phyloP scores from a whole-genome alignment of 1,140 invertebrate species.

The Ctenoplectra terminalis region DNA sequence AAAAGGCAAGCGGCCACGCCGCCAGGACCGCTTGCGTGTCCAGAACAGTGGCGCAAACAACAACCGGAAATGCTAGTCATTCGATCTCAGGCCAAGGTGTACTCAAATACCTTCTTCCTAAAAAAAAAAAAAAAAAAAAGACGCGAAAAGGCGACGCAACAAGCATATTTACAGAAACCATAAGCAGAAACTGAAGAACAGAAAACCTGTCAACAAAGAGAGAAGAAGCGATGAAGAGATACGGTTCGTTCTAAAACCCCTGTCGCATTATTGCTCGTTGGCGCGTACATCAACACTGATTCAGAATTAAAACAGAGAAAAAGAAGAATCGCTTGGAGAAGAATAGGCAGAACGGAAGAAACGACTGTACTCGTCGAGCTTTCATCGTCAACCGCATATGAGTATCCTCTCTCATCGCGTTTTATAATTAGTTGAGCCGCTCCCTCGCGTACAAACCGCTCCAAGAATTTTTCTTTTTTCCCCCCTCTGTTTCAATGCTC shows the following conservation, averaged over 20 bases:
- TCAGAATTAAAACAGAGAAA: neutral
- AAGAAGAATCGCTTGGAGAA: neutral
- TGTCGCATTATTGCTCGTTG: neutral
- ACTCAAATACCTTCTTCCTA: conserved; percentile 67
- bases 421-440: neutral
- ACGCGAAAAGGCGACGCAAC: neutral
- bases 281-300: neutral
- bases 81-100: conserved; percentile 77
- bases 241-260: neutral
- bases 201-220: neutral
- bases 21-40: conserved; percentile 86
- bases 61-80: conserved; percentile 88
- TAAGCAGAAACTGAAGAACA: conserved; percentile 4
- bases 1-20: conserved; percentile 83
- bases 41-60: conserved; percentile 88
- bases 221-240: neutral
- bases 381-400: too few species aligned
- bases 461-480: neutral
- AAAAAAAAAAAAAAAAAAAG: too few species aligned
- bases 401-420: neutral
- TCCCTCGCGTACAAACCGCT: neutral
- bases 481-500: too few species aligned
- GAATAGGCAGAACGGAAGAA: neutral
- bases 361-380: too few species aligned
- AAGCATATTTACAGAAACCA: conserved; percentile 14